phyloP scores from a whole-genome alignment of 2,113 vertebrate species.

The Alexandromys fortis region DNA sequence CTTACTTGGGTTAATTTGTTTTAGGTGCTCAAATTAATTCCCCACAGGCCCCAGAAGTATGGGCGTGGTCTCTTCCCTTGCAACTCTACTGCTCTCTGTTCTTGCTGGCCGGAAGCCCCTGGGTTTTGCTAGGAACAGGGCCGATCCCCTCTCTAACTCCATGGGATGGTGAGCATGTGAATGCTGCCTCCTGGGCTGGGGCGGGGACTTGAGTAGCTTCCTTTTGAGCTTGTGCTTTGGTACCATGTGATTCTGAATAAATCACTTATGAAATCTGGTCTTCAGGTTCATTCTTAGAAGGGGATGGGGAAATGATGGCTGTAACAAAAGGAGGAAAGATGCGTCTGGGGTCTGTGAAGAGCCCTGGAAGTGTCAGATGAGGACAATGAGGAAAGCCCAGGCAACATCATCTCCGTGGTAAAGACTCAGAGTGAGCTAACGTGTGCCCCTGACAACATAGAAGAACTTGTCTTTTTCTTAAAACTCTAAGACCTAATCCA shows the following conservation, averaged over 20 bases:
- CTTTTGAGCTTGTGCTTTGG: neutral
- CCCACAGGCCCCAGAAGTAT: neutral
- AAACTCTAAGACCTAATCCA: neutral
- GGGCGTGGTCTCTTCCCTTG: neutral
- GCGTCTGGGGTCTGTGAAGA: neutral
- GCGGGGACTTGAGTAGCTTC: neutral
- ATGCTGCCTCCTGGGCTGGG: neutral
- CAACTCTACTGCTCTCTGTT: neutral
- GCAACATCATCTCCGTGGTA: neutral
- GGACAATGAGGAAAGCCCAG: neutral
- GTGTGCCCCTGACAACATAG: neutral
- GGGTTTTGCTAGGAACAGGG: neutral
- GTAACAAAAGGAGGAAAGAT: neutral
- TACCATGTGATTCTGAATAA: conserved; percentile 17
- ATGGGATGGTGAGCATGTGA: neutral
- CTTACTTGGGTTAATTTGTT: neutral
- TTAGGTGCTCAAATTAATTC: neutral
- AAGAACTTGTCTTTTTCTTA: neutral
- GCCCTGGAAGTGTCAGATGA: neutral
- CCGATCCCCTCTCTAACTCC: neutral
- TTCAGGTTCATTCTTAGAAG: neutral
- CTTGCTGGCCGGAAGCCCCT: neutral
- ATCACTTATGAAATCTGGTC: neutral
- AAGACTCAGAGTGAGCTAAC: neutral
- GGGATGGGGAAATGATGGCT: neutral